A percentile compares a stretch with the other conserved stretches of the same genome.
Evolutionary conservation across 1,140 invertebrate species (phyloP).

Genomic region (Diploscapter pachys): DNA sequence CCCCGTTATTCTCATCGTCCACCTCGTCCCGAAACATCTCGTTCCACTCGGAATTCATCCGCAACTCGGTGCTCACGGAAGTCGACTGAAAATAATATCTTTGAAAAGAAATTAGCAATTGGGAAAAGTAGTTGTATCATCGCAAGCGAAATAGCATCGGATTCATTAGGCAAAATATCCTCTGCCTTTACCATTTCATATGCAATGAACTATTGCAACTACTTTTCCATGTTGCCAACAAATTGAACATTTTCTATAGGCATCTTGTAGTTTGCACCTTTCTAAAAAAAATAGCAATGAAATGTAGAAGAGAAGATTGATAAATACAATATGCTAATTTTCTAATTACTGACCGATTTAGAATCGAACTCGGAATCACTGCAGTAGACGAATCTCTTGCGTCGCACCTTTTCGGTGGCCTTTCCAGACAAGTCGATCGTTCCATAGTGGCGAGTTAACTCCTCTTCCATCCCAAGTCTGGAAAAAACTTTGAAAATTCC

Average conservation of each 20-base stretch:
- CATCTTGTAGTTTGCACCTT: background rate
- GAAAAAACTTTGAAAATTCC: background rate
- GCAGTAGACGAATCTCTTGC: background rate
- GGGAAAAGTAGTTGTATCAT: background rate
- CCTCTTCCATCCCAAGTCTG: slow-evolving; percentile 27
- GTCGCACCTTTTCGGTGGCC: background rate
- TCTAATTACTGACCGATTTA: too few relatives aligned
- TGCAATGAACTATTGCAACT: background rate
- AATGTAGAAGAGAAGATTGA: too few relatives aligned
- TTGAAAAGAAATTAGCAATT: background rate
- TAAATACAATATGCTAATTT: too few relatives aligned
- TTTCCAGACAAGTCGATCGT: slow-evolving; percentile 23
- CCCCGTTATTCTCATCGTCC: background rate
- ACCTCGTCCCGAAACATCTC: background rate
- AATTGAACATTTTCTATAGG: background rate
- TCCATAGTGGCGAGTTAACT: slow-evolving; percentile 18
- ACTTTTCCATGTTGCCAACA: background rate
- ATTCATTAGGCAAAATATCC: background rate
- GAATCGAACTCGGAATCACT: background rate
- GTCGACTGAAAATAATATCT: background rate
- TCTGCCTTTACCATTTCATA: background rate
- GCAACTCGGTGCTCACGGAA: background rate
- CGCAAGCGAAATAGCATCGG: background rate
- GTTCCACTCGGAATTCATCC: slow-evolving; percentile 2
- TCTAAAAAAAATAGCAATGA: background rate